A percentile compares a stretch with the other conserved stretches of the same genome.
Evolutionary conservation across 2,888 invertebrate species (phyloP).

Genomic region (Tanytarsus gracilentus): DNA sequence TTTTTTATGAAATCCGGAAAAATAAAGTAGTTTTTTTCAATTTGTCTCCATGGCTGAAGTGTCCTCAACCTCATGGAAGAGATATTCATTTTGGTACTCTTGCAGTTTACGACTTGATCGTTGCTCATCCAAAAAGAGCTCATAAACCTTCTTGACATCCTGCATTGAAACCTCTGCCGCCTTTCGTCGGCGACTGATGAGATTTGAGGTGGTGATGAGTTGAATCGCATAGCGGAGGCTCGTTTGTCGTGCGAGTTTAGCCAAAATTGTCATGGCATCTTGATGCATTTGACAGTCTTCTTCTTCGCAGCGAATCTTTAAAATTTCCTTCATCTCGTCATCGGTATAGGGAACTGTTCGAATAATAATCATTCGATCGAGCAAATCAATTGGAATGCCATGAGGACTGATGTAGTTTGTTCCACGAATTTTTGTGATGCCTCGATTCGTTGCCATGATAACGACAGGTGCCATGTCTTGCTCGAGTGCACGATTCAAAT

Average conservation of each 20-base stretch:
- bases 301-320: slow-evolving; percentile 92
- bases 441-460: slow-evolving; percentile 97
- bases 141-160: slow-evolving; percentile 92
- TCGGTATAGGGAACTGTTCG: slow-evolving; percentile 82
- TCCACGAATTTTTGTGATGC: slow-evolving; percentile 89
- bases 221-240: slow-evolving; percentile 96
- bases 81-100: slow-evolving; percentile 92
- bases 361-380: slow-evolving; percentile 92
- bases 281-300: slow-evolving; percentile 93
- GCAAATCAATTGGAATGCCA: slow-evolving; percentile 91
- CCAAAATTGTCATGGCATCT: slow-evolving; percentile 83
- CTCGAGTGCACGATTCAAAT: slow-evolving; percentile 91
- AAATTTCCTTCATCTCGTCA: slow-evolving; percentile 80
- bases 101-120: slow-evolving; percentile 88
- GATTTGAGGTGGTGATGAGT: slow-evolving; percentile 86
- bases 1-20: neutral
- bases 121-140: slow-evolving; percentile 87
- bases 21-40: slow-evolving; percentile 32
- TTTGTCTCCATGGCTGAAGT: slow-evolving; percentile 15
- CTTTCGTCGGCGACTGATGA: slow-evolving; percentile 87
- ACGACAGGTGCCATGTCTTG: slow-evolving; percentile 96
- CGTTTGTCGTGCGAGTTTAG: slow-evolving; percentile 86
- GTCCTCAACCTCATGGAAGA: slow-evolving; percentile 62
- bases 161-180: slow-evolving; percentile 74
- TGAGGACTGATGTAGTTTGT: slow-evolving; percentile 91